Evolutionary conservation across 2,888 invertebrate species (phyloP), one percentile per base, ranked within the genome.

Genomic region (Chymomyza caudatula): DNA sequence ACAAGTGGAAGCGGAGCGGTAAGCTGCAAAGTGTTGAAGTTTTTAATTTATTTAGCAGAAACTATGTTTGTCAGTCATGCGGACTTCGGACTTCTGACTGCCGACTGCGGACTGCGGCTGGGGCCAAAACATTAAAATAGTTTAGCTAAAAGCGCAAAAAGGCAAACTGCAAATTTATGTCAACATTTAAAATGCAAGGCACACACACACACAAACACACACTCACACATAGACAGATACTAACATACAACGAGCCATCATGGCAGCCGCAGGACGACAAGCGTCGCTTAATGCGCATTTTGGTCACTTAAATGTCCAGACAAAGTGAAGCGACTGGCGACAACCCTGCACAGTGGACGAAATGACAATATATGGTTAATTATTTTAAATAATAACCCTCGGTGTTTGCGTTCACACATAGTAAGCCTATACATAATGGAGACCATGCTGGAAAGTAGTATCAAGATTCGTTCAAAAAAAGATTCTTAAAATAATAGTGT

Each of bases 121-220:
- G 15, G 47, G 63, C 51, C 56, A 23, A 55, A 61, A 67, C 76
- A 76, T 77, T 76, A 72, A 77, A 76, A 76, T 77, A 76, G 76
- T 75, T 62, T 77, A 69, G 78, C 74, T 64, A 77, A 69, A 67
- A 77, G 77, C 67, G 76, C 19, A 51, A 51, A 51, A 69, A 66
- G 72, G 67, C 75, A 72, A 78, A 78, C 76, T 70, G 69, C 69
- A 76, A 77, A 76, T 77, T 77, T 78, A 78, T 77, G 76, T 76
- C 74, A 73, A 73, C 78, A 78, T 76, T 78, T 77, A 73, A 69
- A 77, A 77, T 76, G 79, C 79, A 73, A 68, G 76, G 76, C 78
- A 76, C 73, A 63, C 23, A 56, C 37, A 58, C 62, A 64, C 20
- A 51, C 22, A 42, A 20, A 59, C 57, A 25, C 6, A n/a, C 15